Conservation (phyloP, 2,113 vertebrate genomes). For the Larimichthys crocea region DNA sequence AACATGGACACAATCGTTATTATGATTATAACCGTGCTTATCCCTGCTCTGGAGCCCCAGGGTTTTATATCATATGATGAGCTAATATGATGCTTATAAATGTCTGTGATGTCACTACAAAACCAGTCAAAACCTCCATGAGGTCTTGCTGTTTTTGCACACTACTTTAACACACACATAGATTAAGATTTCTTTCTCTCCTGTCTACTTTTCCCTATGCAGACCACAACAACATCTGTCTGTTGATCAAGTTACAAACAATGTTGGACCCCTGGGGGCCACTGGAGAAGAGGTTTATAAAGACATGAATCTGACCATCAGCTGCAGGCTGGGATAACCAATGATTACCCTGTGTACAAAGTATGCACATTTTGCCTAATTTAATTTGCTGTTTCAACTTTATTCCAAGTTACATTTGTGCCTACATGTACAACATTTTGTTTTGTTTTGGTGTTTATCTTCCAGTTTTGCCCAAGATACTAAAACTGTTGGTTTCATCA, state of each 20-base stretch:
- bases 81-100: neutral
- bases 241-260: slow-evolving; percentile 40
- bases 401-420: neutral
- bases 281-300: slow-evolving; percentile 9
- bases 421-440: neutral
- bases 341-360: neutral
- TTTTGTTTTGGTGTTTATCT: neutral
- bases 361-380: neutral
- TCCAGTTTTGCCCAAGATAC: neutral
- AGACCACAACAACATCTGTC: slow-evolving; percentile 44
- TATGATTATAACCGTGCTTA: neutral
- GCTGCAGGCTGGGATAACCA: neutral
- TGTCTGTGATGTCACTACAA: neutral
- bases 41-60: neutral
- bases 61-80: neutral
- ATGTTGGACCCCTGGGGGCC: neutral
- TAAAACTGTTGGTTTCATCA: neutral
- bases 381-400: neutral
- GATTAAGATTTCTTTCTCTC: neutral
- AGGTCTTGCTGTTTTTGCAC: neutral
- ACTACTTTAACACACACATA: neutral
- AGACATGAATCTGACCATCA: neutral
- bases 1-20: neutral
- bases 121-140: neutral
- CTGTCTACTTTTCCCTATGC: slow-evolving; percentile 16